phyloP scores from a whole-genome alignment of 2,797 vertebrate genomes.

The Danio choprae region DNA sequence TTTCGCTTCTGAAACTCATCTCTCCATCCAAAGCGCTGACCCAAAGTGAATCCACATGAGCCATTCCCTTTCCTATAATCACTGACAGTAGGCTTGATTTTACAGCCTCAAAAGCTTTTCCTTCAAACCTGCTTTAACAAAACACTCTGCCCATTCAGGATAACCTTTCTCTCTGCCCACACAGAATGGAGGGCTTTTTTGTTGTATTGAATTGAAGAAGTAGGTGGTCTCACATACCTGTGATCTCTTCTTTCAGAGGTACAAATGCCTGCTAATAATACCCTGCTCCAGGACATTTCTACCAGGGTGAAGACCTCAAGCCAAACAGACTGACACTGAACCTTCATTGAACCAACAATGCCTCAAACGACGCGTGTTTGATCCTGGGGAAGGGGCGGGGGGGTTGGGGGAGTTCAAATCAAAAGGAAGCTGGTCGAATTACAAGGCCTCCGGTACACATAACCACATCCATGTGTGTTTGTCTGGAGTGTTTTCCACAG shows the following conservation, averaged over 20 bases:
- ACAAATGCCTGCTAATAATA: constrained; percentile 51
- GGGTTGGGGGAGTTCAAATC: constrained; percentile 37
- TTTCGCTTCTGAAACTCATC: background rate
- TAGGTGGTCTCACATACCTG: constrained; percentile 38
- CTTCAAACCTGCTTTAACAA: constrained; percentile 9
- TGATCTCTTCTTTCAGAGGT: constrained; percentile 39
- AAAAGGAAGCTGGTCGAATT: constrained; percentile 64
- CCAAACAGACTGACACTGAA: constrained; percentile 38
- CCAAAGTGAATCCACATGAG: constrained; percentile 14
- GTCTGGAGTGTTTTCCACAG: constrained; percentile 62
- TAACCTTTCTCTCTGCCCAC: constrained; percentile 37
- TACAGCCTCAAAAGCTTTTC: background rate
- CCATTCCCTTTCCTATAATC: background rate
- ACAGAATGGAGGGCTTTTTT: constrained; percentile 18
- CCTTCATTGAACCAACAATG: constrained; percentile 51
- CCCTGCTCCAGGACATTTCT: constrained; percentile 44
- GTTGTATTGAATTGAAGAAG: constrained; percentile 11
- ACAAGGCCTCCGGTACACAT: constrained; percentile 68
- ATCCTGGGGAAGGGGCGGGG: constrained; percentile 33
- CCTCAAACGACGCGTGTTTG: constrained; percentile 46
- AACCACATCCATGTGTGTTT: constrained; percentile 74
- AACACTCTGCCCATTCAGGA: constrained; percentile 11
- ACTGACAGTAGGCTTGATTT: constrained; percentile 11
- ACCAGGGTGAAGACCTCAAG: constrained; percentile 16
- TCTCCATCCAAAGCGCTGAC: background rate